phyloP scores from a whole-genome alignment of 2,888 invertebrate genomes.

The Sinhomidia bicolor region DNA sequence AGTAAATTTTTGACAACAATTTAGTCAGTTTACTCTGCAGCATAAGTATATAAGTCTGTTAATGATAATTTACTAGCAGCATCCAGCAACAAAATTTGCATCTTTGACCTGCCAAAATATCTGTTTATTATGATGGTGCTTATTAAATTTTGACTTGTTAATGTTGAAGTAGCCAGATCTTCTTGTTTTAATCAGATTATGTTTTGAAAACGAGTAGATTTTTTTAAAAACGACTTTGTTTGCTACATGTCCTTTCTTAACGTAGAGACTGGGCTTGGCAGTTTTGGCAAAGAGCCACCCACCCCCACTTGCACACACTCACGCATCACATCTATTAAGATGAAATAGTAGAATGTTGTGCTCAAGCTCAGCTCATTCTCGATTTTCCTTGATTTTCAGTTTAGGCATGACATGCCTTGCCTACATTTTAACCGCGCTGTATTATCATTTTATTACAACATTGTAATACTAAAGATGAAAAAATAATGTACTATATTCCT shows the following conservation, averaged over 20 bases:
- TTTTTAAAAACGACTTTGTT: neutral
- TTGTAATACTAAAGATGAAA: neutral
- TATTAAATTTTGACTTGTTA: neutral
- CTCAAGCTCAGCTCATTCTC: slow-evolving; percentile 29
- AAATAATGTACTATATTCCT: neutral
- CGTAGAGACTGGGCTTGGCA: slow-evolving; percentile 53
- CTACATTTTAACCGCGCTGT: neutral
- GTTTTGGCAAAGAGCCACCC: slow-evolving; percentile 59
- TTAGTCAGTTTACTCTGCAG: too few species aligned
- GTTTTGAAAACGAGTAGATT: too few species aligned
- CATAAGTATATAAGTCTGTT: too few species aligned
- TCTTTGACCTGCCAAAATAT: neutral
- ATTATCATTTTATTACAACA: neutral
- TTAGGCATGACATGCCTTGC: neutral
- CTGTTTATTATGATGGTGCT: too few species aligned
- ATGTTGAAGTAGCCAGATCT: neutral
- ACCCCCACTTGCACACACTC: slow-evolving; percentile 27
- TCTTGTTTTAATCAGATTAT: neutral
- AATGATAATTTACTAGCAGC: too few species aligned
- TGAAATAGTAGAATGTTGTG: neutral
- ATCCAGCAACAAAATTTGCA: too few species aligned
- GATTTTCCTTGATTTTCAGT: slow-evolving; percentile 27
- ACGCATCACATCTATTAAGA: slow-evolving; percentile 11
- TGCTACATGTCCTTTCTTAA: neutral
- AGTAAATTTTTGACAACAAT: too few species aligned